Conservation (phyloP, 2,113 vertebrate species). For the Eira barbara region DNA sequence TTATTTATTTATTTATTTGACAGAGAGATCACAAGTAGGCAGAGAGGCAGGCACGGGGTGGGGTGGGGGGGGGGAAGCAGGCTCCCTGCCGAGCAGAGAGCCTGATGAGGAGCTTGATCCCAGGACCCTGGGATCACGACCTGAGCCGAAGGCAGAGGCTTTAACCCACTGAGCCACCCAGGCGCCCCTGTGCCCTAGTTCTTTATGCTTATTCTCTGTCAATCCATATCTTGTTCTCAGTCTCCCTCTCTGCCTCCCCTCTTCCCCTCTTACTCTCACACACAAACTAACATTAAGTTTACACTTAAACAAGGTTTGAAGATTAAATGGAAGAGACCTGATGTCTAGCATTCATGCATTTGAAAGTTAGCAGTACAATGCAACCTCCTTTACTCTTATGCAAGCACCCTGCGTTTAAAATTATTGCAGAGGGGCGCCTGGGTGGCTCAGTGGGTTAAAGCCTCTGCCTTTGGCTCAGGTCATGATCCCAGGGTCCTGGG, state of each 20-base stretch:
- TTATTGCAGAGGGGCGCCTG: neutral
- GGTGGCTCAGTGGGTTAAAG: no score
- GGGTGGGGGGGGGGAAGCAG: no score
- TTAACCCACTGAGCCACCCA: no score
- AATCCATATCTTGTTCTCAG: fast-evolving
- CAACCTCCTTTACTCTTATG: neutral
- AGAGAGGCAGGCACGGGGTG: no score
- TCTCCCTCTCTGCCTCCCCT: neutral
- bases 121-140: no score
- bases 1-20: no score
- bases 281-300: neutral
- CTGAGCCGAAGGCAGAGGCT: no score
- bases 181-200: neutral
- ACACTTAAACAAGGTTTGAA: neutral
- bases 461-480: no score
- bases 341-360: neutral
- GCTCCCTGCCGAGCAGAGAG: no score
- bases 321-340: neutral
- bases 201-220: neutral
- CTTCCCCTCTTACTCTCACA: neutral
- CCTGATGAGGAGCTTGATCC: no score
- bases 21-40: no score
- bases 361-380: neutral
- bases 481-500: no score
- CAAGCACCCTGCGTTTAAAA: neutral